phyloP scores from a whole-genome alignment of 2,113 vertebrate species.

The Platysternon megacephalum region DNA sequence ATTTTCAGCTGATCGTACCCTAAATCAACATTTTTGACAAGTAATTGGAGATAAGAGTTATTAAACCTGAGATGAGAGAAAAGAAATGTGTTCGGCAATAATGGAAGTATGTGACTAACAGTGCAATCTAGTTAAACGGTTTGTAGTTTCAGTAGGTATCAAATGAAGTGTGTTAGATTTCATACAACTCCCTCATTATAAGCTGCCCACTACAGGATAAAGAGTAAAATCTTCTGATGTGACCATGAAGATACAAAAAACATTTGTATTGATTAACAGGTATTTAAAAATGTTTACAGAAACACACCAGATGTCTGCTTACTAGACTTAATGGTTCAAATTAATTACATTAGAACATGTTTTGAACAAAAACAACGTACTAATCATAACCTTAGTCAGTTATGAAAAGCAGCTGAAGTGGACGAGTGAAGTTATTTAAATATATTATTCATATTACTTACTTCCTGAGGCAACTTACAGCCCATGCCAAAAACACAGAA shows the following conservation, averaged over 20 bases:
- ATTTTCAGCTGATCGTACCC: neutral
- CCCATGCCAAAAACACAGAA: neutral
- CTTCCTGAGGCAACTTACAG: neutral
- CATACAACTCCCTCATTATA: conserved; percentile 65
- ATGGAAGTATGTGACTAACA: conserved; percentile 16
- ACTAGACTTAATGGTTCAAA: conserved; percentile 30
- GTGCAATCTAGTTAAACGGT: neutral
- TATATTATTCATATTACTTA: neutral
- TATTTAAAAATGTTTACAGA: conserved; percentile 38
- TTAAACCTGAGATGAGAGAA: conserved; percentile 5
- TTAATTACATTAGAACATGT: conserved; percentile 29
- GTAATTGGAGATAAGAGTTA: neutral
- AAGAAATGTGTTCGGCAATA: neutral
- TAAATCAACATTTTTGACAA: conserved; percentile 17
- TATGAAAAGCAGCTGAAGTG: conserved; percentile 14
- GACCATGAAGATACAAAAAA: conserved; percentile 20
- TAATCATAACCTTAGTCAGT: neutral
- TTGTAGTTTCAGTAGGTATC: conserved; percentile 61
- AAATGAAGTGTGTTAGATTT: conserved; percentile 65
- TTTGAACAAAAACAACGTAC: conserved; percentile 29
- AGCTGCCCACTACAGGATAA: conserved; percentile 65
- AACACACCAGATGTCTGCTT: neutral
- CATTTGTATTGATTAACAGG: conserved; percentile 39
- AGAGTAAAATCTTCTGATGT: neutral
- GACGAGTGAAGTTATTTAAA: conserved; percentile 6